These are phyloP conservation scores for Sisyra nigra DNA, from an alignment of 2,888 invertebrate genomes.

Conservation along the genomic window DNA sequence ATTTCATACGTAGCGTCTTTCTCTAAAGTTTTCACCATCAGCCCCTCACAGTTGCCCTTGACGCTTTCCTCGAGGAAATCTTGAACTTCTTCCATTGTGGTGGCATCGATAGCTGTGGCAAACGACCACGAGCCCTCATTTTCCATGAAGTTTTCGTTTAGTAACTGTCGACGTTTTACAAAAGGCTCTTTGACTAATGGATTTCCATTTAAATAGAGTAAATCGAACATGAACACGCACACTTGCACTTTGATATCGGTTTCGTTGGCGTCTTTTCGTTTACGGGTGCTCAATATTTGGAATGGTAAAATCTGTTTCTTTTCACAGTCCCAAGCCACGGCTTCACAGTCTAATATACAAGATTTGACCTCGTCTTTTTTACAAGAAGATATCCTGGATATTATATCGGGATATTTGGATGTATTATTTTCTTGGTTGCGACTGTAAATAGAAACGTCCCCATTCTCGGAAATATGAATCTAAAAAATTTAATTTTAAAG, in stretches of 20 bases:
- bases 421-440: conserved; percentile 93
- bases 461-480: conserved; percentile 57
- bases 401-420: conserved; percentile 89
- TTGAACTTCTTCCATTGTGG: conserved; percentile 79
- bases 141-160: conserved; percentile 54
- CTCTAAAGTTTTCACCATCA: conserved; percentile 93
- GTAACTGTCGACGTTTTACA: conserved; percentile 48
- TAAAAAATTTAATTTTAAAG: too few species aligned
- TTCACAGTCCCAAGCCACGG: conserved; percentile 88
- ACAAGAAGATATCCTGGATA: conserved; percentile 47
- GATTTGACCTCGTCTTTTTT: conserved; percentile 43
- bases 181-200: conserved; percentile 70
- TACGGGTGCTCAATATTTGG: conserved; percentile 88
- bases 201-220: conserved; percentile 79
- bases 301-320: conserved; percentile 87
- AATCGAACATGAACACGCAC: conserved; percentile 92
- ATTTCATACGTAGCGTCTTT: conserved; percentile 92
- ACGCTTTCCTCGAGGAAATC: conserved; percentile 88
- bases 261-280: conserved; percentile 61
- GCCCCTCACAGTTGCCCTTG: conserved; percentile 93
- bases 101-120: conserved; percentile 69
- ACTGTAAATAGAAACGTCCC: conserved; percentile 71
- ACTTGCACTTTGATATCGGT: conserved; percentile 52
- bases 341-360: conserved; percentile 91
- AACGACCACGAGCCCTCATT: conserved; percentile 73